Conservation (phyloP, 2,888 invertebrate genomes). For the Slavum lentiscoides region DNA sequence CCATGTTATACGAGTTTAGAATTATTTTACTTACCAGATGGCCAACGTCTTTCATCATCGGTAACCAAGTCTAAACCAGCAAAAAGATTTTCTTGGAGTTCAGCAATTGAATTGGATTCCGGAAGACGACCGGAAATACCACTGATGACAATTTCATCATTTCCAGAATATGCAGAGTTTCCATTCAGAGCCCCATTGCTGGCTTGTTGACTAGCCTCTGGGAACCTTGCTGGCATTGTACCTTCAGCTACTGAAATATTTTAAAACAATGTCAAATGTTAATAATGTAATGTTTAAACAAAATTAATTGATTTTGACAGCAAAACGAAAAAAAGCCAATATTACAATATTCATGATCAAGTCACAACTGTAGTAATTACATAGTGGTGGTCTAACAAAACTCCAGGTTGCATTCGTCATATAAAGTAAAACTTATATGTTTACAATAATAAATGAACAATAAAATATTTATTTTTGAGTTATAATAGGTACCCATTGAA, state of each 20-base stretch:
- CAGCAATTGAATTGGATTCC: conserved; percentile 86
- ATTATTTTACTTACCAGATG: conserved; percentile 64
- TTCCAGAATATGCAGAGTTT: conserved; percentile 40
- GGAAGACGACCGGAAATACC: conserved; percentile 86
- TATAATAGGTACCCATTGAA: not conserved
- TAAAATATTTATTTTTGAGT: not conserved
- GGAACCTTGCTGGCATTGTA: conserved; percentile 54
- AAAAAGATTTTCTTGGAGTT: conserved; percentile 88
- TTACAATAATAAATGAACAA: not conserved
- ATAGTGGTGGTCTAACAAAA: too few relatives aligned
- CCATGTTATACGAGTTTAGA: not conserved
- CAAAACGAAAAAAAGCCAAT: too few relatives aligned
- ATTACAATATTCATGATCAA: too few relatives aligned
- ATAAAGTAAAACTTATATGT: too few relatives aligned
- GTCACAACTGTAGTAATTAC: too few relatives aligned
- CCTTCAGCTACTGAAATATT: conserved; percentile 47
- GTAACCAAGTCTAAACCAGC: conserved; percentile 91
- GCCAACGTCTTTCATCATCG: conserved; percentile 88
- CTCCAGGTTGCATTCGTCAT: too few relatives aligned
- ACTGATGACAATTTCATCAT: conserved; percentile 76
- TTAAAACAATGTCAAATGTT: not conserved
- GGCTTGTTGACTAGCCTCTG: conserved; percentile 48
- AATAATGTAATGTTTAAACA: not conserved
- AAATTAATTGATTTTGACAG: too few relatives aligned
- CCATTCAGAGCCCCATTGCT: conserved; percentile 29